Conservation (phyloP, 2,797 vertebrate genomes). For the Scolopax rusticola region DNA sequence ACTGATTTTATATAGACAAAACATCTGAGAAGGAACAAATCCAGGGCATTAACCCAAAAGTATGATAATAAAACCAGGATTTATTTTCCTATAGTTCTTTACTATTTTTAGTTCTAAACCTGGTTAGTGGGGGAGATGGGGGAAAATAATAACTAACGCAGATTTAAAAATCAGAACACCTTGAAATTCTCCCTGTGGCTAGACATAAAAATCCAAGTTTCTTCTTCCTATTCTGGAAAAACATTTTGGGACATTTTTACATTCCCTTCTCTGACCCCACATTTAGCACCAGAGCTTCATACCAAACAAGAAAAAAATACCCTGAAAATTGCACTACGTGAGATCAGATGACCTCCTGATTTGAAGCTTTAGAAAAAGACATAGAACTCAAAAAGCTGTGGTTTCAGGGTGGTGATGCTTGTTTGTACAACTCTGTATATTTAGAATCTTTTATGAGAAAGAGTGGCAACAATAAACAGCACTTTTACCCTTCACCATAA, state of each 20-base stretch:
- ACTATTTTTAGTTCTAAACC: not conserved
- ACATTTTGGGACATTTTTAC: not conserved
- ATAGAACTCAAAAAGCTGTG: not conserved
- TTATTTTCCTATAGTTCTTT: not conserved
- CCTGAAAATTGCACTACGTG: not conserved
- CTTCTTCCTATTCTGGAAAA: not conserved
- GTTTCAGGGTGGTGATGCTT: not conserved
- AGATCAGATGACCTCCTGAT: not conserved
- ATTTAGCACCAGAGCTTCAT: not conserved
- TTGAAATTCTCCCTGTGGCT: not conserved
- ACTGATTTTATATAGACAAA: not conserved
- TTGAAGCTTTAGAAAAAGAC: not conserved
- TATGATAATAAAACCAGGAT: not conserved
- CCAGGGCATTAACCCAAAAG: not conserved
- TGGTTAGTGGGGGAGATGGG: not conserved
- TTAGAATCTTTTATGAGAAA: not conserved
- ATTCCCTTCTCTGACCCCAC: not conserved
- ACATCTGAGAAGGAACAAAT: not conserved
- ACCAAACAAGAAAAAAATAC: not conserved
- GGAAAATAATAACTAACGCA: not conserved
- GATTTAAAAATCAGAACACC: not conserved
- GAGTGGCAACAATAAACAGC: not conserved
- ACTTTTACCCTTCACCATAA: not conserved
- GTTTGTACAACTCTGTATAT: not conserved
- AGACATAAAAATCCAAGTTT: not conserved